phyloP scores from a whole-genome alignment of 2,797 vertebrate species.

The Pantherophis alleghaniensis region DNA sequence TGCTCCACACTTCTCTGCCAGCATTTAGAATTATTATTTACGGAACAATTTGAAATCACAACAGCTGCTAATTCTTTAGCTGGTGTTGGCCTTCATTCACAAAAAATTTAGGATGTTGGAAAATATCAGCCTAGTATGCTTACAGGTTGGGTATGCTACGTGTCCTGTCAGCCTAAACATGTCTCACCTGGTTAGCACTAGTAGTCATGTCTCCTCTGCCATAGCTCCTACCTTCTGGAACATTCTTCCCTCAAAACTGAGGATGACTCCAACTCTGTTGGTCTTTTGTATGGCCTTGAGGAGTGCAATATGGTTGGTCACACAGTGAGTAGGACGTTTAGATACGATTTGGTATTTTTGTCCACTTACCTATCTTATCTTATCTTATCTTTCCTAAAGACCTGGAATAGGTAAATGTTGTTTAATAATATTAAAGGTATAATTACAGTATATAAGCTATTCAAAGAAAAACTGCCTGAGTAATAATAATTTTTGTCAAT shows the following conservation, averaged over 20 bases:
- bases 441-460: not conserved
- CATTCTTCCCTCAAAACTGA: not conserved
- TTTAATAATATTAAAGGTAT: not conserved
- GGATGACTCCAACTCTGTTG: not conserved
- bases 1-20: not conserved
- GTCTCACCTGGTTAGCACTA: not conserved
- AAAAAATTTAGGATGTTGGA: not conserved
- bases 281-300: not conserved
- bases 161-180: not conserved
- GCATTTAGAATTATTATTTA: not conserved
- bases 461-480: not conserved
- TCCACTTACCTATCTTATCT: not conserved
- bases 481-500: no score
- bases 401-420: not conserved
- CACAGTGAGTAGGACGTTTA: not conserved
- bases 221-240: not conserved
- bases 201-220: not conserved
- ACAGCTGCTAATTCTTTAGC: no score
- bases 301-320: not conserved
- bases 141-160: not conserved
- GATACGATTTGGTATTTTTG: not conserved
- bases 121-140: not conserved
- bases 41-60: not conserved
- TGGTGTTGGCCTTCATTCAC: not conserved
- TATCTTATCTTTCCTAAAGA: not conserved